Base-by-base conservation (phyloP, 2,797 vertebrate species). In the Rhabdomys pumilio region DNA sequence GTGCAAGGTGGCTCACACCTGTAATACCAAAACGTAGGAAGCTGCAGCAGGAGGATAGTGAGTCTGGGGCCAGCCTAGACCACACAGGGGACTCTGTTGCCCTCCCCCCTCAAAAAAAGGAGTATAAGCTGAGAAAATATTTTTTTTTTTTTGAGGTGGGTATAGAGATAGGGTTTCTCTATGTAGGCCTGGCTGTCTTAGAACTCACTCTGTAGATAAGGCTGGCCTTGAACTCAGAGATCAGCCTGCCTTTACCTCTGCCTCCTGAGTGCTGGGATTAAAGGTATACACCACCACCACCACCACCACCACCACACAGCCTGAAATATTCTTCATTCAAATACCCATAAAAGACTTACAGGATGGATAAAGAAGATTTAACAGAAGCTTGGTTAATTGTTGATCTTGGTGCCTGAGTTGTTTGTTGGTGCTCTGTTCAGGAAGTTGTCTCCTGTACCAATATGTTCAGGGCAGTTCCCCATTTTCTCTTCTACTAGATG, bases 331-430 rank as follows among this genome's bases (percentile, higher is more conserved):
- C 55, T 59, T 59, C 91, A 90, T 89, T 73, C 75, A 93, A 61
- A 79, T 57, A 89, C 13, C 72, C 65, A 93, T 67, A 93, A 72
- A 82, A 29, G 55, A 73, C 47, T 95, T 89, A n/a, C 93, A 67
- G 47, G 89, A 89, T 77, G 53, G 85, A 85, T 77, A 81, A 81
- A 91, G 41, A 90, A 80, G 41, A 47, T 22, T 95, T 90, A 88
- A 69, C n/a, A 85, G 22, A 67, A 67, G 65, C 14, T 34, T 67
- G 20, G 10, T 38, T 38, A 72, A 38, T 72, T 72, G 69, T 72
- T 72, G 34, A 9, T 72, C 69, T 72, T 1, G 38, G n/a, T 72
- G 17, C 17, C 69, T 38, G 15, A 38, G 69, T 17, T 72, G n/a
- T 14, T 67, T 34, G 31, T 8, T 20, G 69, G 69, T 38, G 69